Base-by-base conservation (phyloP, 2,888 invertebrate species). In the Melanophora roralis region DNA sequence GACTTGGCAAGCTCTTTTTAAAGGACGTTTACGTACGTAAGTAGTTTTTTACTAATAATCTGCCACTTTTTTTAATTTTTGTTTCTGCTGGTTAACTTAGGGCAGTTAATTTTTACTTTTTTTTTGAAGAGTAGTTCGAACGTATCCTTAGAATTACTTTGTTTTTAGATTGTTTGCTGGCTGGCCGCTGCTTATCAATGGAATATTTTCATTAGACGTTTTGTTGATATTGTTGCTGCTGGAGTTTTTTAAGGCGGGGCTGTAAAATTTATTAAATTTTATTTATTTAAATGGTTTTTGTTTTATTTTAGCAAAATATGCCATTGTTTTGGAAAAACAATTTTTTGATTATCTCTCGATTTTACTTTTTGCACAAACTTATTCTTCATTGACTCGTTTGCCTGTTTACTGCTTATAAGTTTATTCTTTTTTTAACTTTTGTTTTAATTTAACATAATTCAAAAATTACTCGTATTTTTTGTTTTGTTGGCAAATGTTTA, bases 251-350 rank as follows among this genome's bases (percentile, higher is more conserved):
- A 68, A 43, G 55, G 43, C 62, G 57, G 69, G 69, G 64, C 76
- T 77, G 76, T 64, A 77, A 77, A 59, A 51, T 64, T 71, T 71
- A 64, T 77, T 55, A 59, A 76, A 64, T 59, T 49, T 45, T 12
- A 49, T 69, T 64, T 62, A 57, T 69, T 64, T 62, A 62, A 36
- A 62, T 40, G 6, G 6, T 27, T 27, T 27, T 27, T n/a, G n/a
- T 21, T 55, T 27, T 2, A 0, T 12, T 47, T 49, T 47, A 47
- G 14, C 45, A 43, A 47, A 43, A 45, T n/a, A 47, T 40, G 14
- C 23, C n/a, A 49, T 67, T 34, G 21, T 14, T 16, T 34, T n/a
- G 43, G 6, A 23, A 38, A 36, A 55, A 62, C 53, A 59, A 53
- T 34, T 11, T 47, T 5, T 47, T 55, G 51, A 64, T 59, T 71